These are phyloP conservation scores for Mamestra configurata DNA, from an alignment of 1,140 invertebrate species.

Conservation along the genomic window DNA sequence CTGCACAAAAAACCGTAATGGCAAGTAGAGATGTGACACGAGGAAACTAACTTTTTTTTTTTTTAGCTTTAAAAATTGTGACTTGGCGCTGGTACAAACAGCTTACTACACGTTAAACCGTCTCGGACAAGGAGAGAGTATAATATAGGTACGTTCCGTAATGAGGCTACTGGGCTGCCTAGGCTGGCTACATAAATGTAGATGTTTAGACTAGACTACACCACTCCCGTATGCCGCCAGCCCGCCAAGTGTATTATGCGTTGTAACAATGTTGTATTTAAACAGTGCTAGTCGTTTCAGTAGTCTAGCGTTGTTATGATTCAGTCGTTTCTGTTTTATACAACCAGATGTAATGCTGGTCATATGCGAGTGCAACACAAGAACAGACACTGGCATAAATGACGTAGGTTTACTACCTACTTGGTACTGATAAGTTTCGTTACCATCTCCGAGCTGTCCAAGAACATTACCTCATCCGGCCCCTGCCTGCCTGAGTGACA, in stretches of 20 bases:
- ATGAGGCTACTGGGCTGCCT: conserved; percentile 20
- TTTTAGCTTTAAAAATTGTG: conserved; percentile 2
- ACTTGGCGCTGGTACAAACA: too few species aligned
- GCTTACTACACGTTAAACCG: too few species aligned
- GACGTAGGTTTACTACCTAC: too few species aligned
- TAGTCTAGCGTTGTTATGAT: not conserved
- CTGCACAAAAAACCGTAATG: too few species aligned
- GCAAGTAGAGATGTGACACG: too few species aligned
- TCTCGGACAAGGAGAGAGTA: too few species aligned
- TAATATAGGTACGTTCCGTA: not conserved
- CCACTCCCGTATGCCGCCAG: not conserved
- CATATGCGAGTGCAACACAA: not conserved
- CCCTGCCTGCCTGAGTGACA: conserved; percentile 32
- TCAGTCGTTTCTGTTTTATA: not conserved
- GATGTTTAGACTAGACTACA: not conserved
- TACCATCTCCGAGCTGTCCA: conserved; percentile 3
- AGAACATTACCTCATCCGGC: conserved; percentile 38
- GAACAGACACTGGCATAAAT: not conserved
- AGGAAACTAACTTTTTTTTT: too few species aligned
- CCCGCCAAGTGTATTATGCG: not conserved
- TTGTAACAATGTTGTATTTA: conserved; percentile 1
- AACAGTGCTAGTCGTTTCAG: conserved; percentile 4
- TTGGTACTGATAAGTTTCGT: not conserved
- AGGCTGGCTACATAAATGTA: too few species aligned
- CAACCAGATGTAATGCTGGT: conserved; percentile 9